phyloP scores from a whole-genome alignment of 2,113 vertebrate species.

The Labrus mixtus region DNA sequence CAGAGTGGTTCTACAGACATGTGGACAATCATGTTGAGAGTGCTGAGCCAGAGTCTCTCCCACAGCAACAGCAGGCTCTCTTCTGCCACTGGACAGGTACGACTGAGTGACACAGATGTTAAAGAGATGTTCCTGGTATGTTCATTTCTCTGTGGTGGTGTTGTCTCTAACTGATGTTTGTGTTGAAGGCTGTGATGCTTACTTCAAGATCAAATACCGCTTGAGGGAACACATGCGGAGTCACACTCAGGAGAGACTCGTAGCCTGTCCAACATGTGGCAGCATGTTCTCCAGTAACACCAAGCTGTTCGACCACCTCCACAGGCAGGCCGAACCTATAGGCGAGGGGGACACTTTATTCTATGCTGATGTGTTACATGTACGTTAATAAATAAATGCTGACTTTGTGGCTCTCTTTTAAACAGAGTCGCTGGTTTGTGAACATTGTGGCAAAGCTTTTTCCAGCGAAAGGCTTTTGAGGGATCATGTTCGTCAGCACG shows the following conservation, averaged over 20 bases:
- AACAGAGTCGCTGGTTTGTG: slow-evolving; percentile 82
- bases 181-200: slow-evolving; percentile 71
- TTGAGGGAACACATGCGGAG: slow-evolving; percentile 81
- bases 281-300: slow-evolving; percentile 86
- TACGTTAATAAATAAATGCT: background rate
- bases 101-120: background rate
- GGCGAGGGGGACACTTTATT: slow-evolving; percentile 63
- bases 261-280: slow-evolving; percentile 81
- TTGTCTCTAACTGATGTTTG: background rate
- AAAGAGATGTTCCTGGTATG: background rate
- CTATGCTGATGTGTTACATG: background rate
- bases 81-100: slow-evolving; percentile 83
- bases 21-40: slow-evolving; percentile 84
- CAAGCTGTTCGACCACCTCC: slow-evolving; percentile 82
- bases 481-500: slow-evolving; percentile 80
- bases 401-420: slow-evolving; percentile 11
- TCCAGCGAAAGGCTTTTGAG: slow-evolving; percentile 81
- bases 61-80: slow-evolving; percentile 81
- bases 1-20: slow-evolving; percentile 86
- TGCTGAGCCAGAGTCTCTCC: slow-evolving; percentile 78
- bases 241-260: slow-evolving; percentile 78
- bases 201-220: slow-evolving; percentile 82
- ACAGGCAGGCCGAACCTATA: slow-evolving; percentile 81
- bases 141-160: background rate
- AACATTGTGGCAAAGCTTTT: slow-evolving; percentile 84